Base-by-base conservation (phyloP, 2,888 invertebrate genomes). In the Uloborus plumipes region DNA sequence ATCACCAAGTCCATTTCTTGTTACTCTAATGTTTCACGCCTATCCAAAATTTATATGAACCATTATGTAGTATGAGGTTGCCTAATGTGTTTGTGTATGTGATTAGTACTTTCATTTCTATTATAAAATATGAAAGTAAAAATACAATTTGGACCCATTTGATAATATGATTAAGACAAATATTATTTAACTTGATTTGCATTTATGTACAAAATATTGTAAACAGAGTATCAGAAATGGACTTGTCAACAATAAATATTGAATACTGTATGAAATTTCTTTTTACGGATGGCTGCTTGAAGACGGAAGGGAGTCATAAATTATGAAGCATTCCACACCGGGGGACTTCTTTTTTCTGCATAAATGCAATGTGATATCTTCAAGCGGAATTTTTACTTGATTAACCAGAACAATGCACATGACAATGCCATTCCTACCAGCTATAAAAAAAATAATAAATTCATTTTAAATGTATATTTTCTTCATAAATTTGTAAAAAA, bases 401-500 rank as follows among this genome's bases (percentile, higher is more conserved):
- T 95, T 91, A 95, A 93, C 89, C 94, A 93, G 89, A 95, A 96
- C 87, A 96, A 91, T 81, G 93, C 93, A 88, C 94, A 94, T 2
- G 96, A 94, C 88, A 96, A 93, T 88, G 94, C 91, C 91, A 96
- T 92, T 79, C 95, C 95, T 88, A 96, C 91, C 86, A 96, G 51
- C 81, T 81, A 55, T 39, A 59, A 71, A 49, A n/a, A 50, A 50
- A 73, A n/a, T n/a, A 47, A 64, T 6, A 18, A 64, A 11, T 39
- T 39, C 11, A 6, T 39, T 39, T 39, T 9, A 39, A 39, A 39
- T 39, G 1, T 39, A 39, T 39, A 39, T 39, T 39, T 39, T 39
- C 39, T 6, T 11, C 1, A 39, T 39, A 39, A 39, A 39, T 39
- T 39, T 39, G 2, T 4, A 26, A 26, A 26, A 26, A 3, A 26